A percentile compares a stretch with the other conserved stretches of the same genome.
Conservation (phyloP, 2,888 invertebrate species). For the Dasypolia templi region DNA sequence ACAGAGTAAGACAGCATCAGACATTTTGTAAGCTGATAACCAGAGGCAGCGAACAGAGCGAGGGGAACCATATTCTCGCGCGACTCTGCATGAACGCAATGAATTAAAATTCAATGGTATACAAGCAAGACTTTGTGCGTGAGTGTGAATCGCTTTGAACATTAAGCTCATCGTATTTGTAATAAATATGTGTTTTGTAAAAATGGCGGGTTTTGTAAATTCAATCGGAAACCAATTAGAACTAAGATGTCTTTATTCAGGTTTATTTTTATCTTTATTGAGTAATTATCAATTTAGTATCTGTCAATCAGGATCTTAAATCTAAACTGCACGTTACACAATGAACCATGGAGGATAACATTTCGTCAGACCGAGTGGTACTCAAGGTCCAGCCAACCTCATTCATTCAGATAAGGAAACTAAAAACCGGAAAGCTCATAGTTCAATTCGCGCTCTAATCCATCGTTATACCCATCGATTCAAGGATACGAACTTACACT, state of each 20-base stretch:
- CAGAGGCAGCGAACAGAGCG: slow-evolving; percentile 88
- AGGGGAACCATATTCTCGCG: slow-evolving; percentile 90
- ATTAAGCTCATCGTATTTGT: slow-evolving; percentile 74
- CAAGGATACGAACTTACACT: slow-evolving; percentile 75
- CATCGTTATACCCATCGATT: slow-evolving; percentile 79
- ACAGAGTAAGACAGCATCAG: slow-evolving; percentile 83
- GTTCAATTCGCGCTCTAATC: slow-evolving; percentile 65
- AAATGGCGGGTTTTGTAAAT: slow-evolving; percentile 42
- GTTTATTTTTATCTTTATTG: slow-evolving; percentile 3
- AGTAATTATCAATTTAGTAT: slow-evolving; percentile 37
- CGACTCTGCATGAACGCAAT: slow-evolving; percentile 89
- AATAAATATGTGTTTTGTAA: slow-evolving; percentile 51
- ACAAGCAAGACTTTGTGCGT: slow-evolving; percentile 79
- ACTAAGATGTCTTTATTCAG: slow-evolving; percentile 28
- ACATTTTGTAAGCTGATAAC: slow-evolving; percentile 91
- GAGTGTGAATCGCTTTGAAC: slow-evolving; percentile 79
- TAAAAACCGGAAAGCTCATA: slow-evolving; percentile 73
- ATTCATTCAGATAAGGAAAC: slow-evolving; percentile 76
- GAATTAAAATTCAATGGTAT: slow-evolving; percentile 89
- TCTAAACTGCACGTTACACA: slow-evolving; percentile 68
- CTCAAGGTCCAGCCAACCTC: slow-evolving; percentile 82
- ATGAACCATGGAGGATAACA: slow-evolving; percentile 77
- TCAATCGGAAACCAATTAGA: slow-evolving; percentile 72
- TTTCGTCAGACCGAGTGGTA: slow-evolving; percentile 76
- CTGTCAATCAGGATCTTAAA: slow-evolving; percentile 38